These are phyloP conservation scores for Threskiornis aethiopicus DNA, from an alignment of 2,797 vertebrate genomes.

Conservation along the genomic window DNA sequence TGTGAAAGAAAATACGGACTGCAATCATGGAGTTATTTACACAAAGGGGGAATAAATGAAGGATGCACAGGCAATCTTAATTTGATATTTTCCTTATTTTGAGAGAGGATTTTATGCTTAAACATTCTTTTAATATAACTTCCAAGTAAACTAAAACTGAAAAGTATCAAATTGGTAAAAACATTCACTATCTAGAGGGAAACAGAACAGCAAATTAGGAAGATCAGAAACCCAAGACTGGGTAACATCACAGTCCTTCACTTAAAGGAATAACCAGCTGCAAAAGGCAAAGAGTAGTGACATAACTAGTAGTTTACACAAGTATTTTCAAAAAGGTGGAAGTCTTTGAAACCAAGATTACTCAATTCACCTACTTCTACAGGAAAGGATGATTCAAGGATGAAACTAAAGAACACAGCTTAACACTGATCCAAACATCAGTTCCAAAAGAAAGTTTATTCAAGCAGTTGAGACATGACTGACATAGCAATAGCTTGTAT, in stretches of 20 bases:
- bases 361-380: not conserved
- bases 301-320: not conserved
- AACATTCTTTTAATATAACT: not conserved
- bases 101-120: not conserved
- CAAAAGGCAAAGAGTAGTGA: not conserved
- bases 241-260: not conserved
- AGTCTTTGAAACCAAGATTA: not conserved
- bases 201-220: not conserved
- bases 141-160: not conserved
- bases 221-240: not conserved
- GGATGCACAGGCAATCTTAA: not conserved
- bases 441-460: not conserved
- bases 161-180: not conserved
- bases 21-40: not conserved
- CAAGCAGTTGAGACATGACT: not conserved
- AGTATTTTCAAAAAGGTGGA: not conserved
- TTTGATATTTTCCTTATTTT: not conserved
- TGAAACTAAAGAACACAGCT: not conserved
- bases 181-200: not conserved
- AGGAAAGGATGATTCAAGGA: not conserved
- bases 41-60: not conserved
- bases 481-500: not conserved
- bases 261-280: not conserved
- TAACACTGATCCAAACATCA: not conserved
- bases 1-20: not conserved